Evolutionary conservation across 1,140 invertebrate species (phyloP).

Genomic region (Heliconius hewitsoni): DNA sequence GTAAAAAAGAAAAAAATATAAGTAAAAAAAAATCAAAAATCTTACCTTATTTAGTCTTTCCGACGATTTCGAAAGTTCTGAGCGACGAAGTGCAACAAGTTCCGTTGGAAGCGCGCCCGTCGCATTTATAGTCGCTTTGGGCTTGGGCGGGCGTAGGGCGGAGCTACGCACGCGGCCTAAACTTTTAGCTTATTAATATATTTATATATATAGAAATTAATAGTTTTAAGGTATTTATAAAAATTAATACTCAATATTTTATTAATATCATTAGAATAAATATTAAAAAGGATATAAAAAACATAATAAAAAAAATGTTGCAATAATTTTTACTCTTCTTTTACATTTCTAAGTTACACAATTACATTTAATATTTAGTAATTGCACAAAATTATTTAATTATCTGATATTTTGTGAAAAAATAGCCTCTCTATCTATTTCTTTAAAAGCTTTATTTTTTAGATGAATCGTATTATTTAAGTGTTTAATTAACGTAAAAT

Average conservation of each 20-base stretch:
- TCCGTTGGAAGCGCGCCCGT: constrained; percentile 44
- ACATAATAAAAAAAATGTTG: too few species aligned
- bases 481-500: too few species aligned
- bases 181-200: constrained; percentile 3
- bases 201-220: background rate
- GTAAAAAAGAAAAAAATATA: background rate
- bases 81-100: constrained; percentile 71
- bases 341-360: too few species aligned
- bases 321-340: too few species aligned
- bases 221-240: background rate
- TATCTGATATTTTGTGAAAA: too few species aligned
- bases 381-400: too few species aligned
- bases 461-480: too few species aligned
- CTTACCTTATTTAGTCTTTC: constrained; percentile 30
- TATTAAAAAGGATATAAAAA: too few species aligned
- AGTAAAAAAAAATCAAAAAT: constrained; percentile 11
- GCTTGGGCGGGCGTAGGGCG: constrained; percentile 66
- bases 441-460: too few species aligned
- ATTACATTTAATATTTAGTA: too few species aligned
- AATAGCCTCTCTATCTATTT: too few species aligned
- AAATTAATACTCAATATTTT: background rate
- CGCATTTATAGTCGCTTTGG: constrained; percentile 61
- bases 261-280: background rate
- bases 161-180: constrained; percentile 66
- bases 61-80: constrained; percentile 56